A percentile compares a stretch with the other conserved stretches of the same genome.
These are phyloP conservation scores for Daboia siamensis DNA, from an alignment of 2,113 vertebrate species.

Conservation along the genomic window DNA sequence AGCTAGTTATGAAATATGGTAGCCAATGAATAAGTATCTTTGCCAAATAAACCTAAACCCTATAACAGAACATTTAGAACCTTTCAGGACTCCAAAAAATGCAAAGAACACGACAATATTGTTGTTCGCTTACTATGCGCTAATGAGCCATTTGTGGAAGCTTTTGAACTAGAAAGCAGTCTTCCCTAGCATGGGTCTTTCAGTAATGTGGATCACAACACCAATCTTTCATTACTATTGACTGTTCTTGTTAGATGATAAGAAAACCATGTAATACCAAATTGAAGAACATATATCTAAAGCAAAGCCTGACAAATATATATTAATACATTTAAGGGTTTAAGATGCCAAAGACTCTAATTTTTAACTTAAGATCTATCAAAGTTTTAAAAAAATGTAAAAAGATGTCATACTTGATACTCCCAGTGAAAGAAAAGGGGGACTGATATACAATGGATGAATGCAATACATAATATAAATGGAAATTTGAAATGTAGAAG, in stretches of 20 bases:
- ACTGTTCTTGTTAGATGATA: background rate
- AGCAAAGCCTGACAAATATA: background rate
- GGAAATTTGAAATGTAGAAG: background rate
- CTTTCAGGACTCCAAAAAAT: background rate
- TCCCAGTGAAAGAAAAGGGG: background rate
- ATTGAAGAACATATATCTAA: background rate
- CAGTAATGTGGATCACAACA: background rate
- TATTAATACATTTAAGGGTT: background rate
- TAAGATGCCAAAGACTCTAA: background rate
- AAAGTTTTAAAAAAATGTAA: background rate
- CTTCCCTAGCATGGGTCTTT: background rate
- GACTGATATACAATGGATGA: background rate
- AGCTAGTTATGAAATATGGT: background rate
- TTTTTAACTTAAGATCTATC: background rate
- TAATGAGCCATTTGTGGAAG: background rate
- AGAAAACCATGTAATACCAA: background rate
- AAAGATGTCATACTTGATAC: background rate
- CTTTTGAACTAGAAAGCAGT: background rate
- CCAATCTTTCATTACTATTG: background rate
- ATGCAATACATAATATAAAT: background rate
- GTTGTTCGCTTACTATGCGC: background rate
- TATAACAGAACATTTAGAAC: background rate
- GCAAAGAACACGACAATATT: background rate
- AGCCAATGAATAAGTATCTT: background rate
- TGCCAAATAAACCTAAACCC: background rate